Evolutionary conservation across 35 echinoderm and acorn worm species (phyloP).

Genomic region (Stichopus chloronotus): DNA sequence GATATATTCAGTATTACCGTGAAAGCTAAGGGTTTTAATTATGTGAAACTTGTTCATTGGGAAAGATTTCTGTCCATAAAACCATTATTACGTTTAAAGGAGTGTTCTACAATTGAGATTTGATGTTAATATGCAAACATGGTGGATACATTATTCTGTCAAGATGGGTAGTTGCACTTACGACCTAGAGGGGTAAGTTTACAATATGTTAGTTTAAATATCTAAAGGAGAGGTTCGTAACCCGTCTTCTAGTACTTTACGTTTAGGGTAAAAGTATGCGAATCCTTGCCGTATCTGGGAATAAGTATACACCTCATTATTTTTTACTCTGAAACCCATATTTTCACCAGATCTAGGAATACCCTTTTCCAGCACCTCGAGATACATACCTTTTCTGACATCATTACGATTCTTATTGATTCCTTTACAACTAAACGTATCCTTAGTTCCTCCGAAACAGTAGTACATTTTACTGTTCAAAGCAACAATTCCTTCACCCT

Average conservation of each 20-base stretch:
- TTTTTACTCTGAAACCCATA: constrained; percentile 55
- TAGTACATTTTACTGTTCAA: neutral
- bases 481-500: constrained; percentile 38
- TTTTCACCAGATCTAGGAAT: constrained; percentile 23
- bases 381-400: constrained; percentile 39
- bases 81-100: too few relatives aligned
- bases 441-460: constrained; percentile 42
- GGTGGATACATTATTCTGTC: too few relatives aligned
- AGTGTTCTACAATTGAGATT: too few relatives aligned
- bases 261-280: constrained; percentile 51
- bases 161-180: too few relatives aligned
- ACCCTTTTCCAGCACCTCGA: constrained; percentile 42
- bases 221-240: neutral
- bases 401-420: neutral
- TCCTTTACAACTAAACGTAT: constrained; percentile 21
- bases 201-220: constrained; percentile 21
- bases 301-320: constrained; percentile 67
- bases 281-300: constrained; percentile 31
- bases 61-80: too few relatives aligned
- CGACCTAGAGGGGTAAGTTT: too few relatives aligned
- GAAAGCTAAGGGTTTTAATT: too few relatives aligned
- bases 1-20: too few relatives aligned
- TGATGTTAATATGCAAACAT: too few relatives aligned
- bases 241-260: constrained; percentile 28
- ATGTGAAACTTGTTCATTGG: too few relatives aligned